Percentiles rank a stretch among this genome's conserved stretches.
phyloP scores from a whole-genome alignment of 2,888 invertebrate species.

The Thymelicus acteon region DNA sequence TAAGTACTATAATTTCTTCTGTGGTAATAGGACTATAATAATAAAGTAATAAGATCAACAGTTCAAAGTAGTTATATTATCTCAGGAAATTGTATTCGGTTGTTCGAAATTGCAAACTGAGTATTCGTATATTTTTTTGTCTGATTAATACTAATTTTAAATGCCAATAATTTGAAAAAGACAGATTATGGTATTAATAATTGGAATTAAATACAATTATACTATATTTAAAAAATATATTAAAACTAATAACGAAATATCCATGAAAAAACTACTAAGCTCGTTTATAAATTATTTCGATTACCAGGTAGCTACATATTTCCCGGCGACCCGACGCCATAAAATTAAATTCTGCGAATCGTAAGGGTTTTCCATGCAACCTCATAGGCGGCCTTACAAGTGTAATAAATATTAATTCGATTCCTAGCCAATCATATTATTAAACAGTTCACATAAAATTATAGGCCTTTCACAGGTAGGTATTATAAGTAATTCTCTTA shows the following conservation, averaged over 20 bases:
- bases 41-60: slow-evolving; percentile 9
- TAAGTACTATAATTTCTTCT: too few relatives aligned
- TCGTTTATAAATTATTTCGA: slow-evolving; percentile 64
- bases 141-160: too few relatives aligned
- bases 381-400: slow-evolving; percentile 61
- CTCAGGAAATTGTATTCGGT: too few relatives aligned
- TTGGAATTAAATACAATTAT: too few relatives aligned
- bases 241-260: not conserved
- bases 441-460: slow-evolving; percentile 5
- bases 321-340: slow-evolving; percentile 68
- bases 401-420: slow-evolving; percentile 70
- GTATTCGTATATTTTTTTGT: too few relatives aligned
- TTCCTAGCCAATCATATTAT: slow-evolving; percentile 14
- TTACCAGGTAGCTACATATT: slow-evolving; percentile 62
- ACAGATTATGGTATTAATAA: too few relatives aligned
- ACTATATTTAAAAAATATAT: not conserved
- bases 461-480: not conserved
- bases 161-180: too few relatives aligned
- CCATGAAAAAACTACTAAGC: slow-evolving; percentile 6
- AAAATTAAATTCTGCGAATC: slow-evolving; percentile 75
- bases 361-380: slow-evolving; percentile 69
- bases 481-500: too few relatives aligned
- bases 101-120: too few relatives aligned
- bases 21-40: too few relatives aligned
- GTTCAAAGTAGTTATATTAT: not conserved